Evolutionary conservation across 2,113 vertebrate species (phyloP).

Genomic region (Suricata suricatta): DNA sequence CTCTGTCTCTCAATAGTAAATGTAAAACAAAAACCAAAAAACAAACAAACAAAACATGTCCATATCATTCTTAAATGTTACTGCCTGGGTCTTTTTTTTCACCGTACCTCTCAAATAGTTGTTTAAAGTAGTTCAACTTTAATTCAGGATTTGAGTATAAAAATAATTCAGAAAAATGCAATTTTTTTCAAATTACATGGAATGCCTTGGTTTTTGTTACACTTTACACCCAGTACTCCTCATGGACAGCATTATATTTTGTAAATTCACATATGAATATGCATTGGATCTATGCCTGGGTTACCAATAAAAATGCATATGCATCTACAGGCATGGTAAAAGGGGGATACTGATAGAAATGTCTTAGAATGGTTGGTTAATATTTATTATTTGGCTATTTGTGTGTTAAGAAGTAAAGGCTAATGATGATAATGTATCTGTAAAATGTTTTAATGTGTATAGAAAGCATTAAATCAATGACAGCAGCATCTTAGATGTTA

Average conservation of each 20-base stretch:
- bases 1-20: no score
- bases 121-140: neutral
- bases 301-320: neutral
- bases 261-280: neutral
- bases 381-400: neutral
- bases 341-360: accelerated
- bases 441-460: neutral
- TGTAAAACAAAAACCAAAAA: no score
- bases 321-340: neutral
- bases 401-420: neutral
- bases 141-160: neutral
- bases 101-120: neutral
- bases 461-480: neutral
- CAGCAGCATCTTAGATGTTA: neutral
- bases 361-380: neutral
- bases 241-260: neutral
- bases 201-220: neutral
- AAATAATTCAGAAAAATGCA: neutral
- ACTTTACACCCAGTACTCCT: neutral
- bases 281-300: neutral
- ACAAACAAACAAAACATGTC: neutral
- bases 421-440: neutral
- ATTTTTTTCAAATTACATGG: neutral
- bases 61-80: neutral
- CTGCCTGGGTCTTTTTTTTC: neutral